phyloP scores from a whole-genome alignment of 1,140 invertebrate genomes.

The Akabosia matsudoensis region DNA sequence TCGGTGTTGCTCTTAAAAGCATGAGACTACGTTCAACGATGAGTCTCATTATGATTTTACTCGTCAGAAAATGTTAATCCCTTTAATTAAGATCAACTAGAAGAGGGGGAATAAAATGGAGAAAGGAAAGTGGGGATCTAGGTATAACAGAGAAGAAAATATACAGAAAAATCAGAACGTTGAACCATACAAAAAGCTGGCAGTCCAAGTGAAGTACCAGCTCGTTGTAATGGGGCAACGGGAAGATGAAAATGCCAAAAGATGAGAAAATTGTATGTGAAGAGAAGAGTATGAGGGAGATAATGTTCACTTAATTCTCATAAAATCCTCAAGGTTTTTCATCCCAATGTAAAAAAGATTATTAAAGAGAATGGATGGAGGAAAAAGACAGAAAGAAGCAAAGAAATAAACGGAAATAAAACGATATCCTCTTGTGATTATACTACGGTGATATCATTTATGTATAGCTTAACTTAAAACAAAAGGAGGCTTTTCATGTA shows the following conservation, averaged over 20 bases:
- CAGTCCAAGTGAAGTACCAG: too few relatives aligned
- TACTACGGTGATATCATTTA: too few relatives aligned
- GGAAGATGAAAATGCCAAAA: too few relatives aligned
- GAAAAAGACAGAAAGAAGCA: too few relatives aligned
- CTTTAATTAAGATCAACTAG: slow-evolving; percentile 45
- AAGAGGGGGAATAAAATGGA: neutral
- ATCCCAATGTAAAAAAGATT: neutral
- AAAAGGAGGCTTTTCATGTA: neutral
- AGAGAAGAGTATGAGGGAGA: slow-evolving; percentile 30
- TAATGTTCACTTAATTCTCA: slow-evolving; percentile 26
- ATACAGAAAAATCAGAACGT: neutral
- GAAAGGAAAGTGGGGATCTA: neutral
- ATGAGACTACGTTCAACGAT: neutral
- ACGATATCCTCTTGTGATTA: neutral
- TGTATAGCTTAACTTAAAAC: too few relatives aligned
- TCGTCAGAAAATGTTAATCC: slow-evolving; percentile 40
- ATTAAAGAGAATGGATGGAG: neutral
- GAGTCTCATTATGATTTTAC: slow-evolving; percentile 11
- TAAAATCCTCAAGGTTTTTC: slow-evolving; percentile 5
- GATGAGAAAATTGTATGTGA: neutral
- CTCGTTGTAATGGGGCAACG: neutral
- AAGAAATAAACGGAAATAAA: neutral
- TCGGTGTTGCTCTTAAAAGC: neutral
- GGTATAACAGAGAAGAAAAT: neutral
- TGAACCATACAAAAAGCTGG: neutral